Conservation (phyloP, 64 coral and sea anemone genomes). For the Actinia tenebrosa region DNA sequence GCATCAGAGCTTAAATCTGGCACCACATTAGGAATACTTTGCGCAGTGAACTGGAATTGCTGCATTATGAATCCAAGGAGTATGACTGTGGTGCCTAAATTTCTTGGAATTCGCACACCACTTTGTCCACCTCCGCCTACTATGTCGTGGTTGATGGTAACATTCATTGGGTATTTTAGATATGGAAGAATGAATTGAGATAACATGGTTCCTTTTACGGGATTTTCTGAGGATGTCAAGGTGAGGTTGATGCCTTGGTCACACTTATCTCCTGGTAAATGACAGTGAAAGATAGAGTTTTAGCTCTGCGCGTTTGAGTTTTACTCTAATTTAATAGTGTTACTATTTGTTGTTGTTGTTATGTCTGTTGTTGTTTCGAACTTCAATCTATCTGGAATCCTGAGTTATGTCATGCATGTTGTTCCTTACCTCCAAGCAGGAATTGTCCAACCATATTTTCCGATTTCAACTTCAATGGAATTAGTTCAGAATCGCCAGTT, state of each 20-base stretch:
- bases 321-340: neutral
- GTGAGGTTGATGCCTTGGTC: neutral
- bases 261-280: neutral
- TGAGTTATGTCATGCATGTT: neutral
- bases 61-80: slow-evolving; percentile 4
- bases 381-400: too few species aligned
- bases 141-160: neutral
- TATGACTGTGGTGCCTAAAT: neutral
- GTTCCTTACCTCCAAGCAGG: neutral
- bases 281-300: neutral
- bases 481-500: neutral
- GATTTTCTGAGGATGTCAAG: slow-evolving; percentile 4
- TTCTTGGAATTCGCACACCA: neutral
- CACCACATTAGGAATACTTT: neutral
- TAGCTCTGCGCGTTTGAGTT: too few species aligned
- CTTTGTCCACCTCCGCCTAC: neutral
- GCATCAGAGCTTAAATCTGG: neutral
- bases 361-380: too few species aligned
- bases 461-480: neutral
- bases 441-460: neutral
- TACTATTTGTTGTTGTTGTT: neutral
- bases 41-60: neutral
- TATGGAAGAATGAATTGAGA: neutral
- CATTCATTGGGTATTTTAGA: neutral
- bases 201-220: neutral